phyloP scores from a whole-genome alignment of 2,113 vertebrate species.

The Emydura subglobosa region DNA sequence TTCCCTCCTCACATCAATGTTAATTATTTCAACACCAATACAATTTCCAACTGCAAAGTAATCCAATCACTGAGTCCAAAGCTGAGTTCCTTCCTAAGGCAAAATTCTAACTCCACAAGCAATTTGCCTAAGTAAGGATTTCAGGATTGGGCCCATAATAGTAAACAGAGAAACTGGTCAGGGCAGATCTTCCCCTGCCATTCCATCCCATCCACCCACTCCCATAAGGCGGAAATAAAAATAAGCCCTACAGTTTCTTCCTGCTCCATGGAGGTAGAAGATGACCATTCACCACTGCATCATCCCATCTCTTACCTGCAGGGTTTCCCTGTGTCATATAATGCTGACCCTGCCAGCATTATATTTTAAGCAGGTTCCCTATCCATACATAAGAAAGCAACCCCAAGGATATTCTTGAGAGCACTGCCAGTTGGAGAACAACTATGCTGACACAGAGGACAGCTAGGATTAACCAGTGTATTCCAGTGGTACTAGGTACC shows the following conservation, averaged over 20 bases:
- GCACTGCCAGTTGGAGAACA: not conserved
- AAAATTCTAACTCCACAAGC: conserved; percentile 15
- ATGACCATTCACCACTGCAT: not conserved
- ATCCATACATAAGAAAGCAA: not conserved
- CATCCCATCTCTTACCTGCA: not conserved
- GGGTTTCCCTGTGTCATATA: not conserved
- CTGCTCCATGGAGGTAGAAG: not conserved
- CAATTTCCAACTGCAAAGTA: conserved; percentile 64
- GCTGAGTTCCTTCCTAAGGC: conserved; percentile 1
- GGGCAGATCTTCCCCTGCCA: not conserved
- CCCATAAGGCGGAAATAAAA: not conserved
- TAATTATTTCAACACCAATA: conserved; percentile 54
- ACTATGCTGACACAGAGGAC: not conserved
- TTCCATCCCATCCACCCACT: not conserved
- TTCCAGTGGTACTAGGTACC: conserved; percentile 21
- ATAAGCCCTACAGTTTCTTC: not conserved
- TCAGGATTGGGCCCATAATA: conserved; percentile 23
- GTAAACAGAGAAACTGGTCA: not conserved
- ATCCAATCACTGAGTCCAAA: conserved; percentile 40
- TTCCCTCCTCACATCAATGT: conserved; percentile 45
- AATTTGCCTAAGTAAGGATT: conserved; percentile 8
- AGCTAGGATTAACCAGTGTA: not conserved
- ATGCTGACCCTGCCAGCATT: not conserved
- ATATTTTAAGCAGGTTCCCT: not conserved
- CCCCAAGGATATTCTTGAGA: not conserved